Evolutionary conservation across 2,113 vertebrate species (phyloP).

Genomic region (Epinephelus lanceolatus): DNA sequence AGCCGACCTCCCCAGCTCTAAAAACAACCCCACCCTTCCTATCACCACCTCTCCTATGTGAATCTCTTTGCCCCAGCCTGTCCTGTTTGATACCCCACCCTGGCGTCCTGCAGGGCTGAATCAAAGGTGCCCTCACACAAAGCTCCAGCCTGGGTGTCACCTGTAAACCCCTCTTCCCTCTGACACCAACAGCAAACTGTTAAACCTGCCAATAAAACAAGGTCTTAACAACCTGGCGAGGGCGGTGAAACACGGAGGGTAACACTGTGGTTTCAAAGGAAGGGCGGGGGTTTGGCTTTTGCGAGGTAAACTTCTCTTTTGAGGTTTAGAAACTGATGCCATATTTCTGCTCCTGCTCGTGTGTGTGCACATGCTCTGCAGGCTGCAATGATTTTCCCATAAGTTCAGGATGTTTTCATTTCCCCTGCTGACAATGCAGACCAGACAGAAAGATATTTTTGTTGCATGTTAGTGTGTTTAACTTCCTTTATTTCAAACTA

Average conservation of each 20-base stretch:
- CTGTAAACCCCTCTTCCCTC: constrained; percentile 12
- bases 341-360: background rate
- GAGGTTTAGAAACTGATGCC: constrained; percentile 6
- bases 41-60: background rate
- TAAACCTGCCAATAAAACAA: constrained; percentile 24
- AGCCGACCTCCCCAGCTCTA: background rate
- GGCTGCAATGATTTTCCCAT: background rate
- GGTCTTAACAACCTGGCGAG: background rate
- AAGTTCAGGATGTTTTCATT: constrained; percentile 9
- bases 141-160: constrained; percentile 42
- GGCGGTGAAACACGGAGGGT: background rate
- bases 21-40: constrained; percentile 20
- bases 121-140: constrained; percentile 20
- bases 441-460: background rate
- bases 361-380: background rate
- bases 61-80: constrained; percentile 1
- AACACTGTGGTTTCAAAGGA: constrained; percentile 14
- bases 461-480: background rate
- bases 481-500: constrained; percentile 64
- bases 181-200: constrained; percentile 50
- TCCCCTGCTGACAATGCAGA: background rate
- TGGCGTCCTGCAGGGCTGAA: background rate
- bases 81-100: background rate
- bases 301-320: background rate
- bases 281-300: constrained; percentile 15